Evolutionary conservation across 2,113 vertebrate species (phyloP), one percentile per base, ranked within the genome.

Genomic region (Varanus salvator): DNA sequence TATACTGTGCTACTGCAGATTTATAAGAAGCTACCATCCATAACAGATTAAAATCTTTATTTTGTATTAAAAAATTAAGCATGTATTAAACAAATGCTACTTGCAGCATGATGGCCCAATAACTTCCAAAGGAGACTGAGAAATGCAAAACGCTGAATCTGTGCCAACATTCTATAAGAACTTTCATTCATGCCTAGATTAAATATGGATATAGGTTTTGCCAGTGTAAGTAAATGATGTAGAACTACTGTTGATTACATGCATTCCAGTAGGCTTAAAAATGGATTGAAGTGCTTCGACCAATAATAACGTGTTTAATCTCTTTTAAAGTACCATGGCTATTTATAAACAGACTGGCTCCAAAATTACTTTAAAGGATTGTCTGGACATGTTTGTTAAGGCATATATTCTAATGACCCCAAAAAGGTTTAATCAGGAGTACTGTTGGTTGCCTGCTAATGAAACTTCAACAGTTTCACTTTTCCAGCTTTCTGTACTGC

Each of bases 21-120:
- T 90, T 91, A 91, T 85, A 94, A 86, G 95, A 90, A 94, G 90
- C 80, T 91, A 86, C 91, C 93, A 86, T 80, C 89, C 85, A 78
- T 91, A 89, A 74, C 86, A 91, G 78, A 90, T 95, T 90, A 93
- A 93, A 95, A 93, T n/a, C 85, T 90, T 93, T 93, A 94, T 90
- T 94, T 92, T 83, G 66, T 89, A 94, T 85, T 27, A 91, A 95
- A 77, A 64, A 87, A 57, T 69, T 86, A n/a, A 14, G 92, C 93
- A 81, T 93, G 92, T 94, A 83, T 88, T 89, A 92, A 94, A 74
- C 93, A 86, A 93, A 89, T 76, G 44, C 68, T 90, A 89, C 85
- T 84, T 95, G 94, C 34, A 57, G 91, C 94, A 8, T 68, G 94
- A 95, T 91, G 93, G 92, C 87, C 91, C 91, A 87, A 93, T 93